These are phyloP conservation scores for Lepidostoma basale DNA, from an alignment of 1,140 invertebrate genomes.

Conservation along the genomic window DNA sequence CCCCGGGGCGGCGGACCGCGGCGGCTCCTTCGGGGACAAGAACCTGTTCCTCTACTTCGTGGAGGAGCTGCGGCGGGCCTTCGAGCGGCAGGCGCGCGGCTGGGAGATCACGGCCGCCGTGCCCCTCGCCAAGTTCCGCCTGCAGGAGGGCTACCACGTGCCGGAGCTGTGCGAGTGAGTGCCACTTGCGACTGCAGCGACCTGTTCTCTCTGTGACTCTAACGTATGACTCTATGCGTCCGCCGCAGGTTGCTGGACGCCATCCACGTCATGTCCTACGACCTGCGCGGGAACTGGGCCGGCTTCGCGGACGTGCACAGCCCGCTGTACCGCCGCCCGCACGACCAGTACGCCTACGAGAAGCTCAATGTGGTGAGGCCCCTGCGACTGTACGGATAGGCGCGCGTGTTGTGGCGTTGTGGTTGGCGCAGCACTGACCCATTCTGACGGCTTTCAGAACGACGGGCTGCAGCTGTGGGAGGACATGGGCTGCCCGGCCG, in stretches of 20 bases:
- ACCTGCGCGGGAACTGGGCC: constrained; percentile 90
- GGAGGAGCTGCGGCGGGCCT: constrained; percentile 78
- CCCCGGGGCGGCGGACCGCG: constrained; percentile 82
- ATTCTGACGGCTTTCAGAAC: constrained; percentile 73
- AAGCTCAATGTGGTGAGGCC: constrained; percentile 82
- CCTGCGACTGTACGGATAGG: constrained; percentile 12
- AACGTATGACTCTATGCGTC: too few relatives aligned
- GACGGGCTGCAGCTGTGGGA: constrained; percentile 86
- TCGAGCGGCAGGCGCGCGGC: constrained; percentile 72
- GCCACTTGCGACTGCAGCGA: too few relatives aligned
- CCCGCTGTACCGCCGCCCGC: constrained; percentile 80
- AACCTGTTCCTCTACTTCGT: constrained; percentile 83
- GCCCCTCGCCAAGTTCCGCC: constrained; percentile 80
- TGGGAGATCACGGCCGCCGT: constrained; percentile 90
- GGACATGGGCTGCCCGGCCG: constrained; percentile 81
- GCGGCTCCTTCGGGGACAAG: constrained; percentile 84
- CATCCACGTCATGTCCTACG: constrained; percentile 90
- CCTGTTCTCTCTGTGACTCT: too few relatives aligned
- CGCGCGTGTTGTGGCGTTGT: too few relatives aligned
- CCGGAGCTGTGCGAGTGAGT: constrained; percentile 85
- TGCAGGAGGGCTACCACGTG: constrained; percentile 88
- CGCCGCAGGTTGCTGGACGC: constrained; percentile 72
- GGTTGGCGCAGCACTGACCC: too few relatives aligned
- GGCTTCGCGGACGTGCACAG: constrained; percentile 88
- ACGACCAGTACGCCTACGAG: constrained; percentile 87